Evolutionary conservation across 2,797 vertebrate genomes (phyloP), one percentile per base, ranked within the genome.

Genomic region (Acropternis orthonyx): DNA sequence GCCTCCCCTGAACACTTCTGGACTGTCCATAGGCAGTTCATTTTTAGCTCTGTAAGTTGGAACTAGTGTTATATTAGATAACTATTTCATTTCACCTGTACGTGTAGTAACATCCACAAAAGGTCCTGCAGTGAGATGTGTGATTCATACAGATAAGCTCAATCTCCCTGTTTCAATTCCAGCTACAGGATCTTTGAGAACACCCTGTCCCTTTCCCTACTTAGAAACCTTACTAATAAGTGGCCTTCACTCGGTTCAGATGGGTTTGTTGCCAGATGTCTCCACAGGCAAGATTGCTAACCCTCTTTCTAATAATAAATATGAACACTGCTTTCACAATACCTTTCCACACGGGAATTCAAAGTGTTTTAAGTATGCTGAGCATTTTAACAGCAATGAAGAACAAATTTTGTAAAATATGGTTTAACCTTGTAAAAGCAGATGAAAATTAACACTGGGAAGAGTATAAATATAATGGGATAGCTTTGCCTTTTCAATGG

Each of bases 221-320:
- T 77, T 84, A 94, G 83, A 91, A 89, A 67, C 58, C 22, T 82
- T 88, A 62, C 86, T 87, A 88, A 51, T 51, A 76, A 91, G 85
- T 77, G 84, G 82, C 79, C 77, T 65, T 51, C 2, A 13, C 73
- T 95, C 80, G 14, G 48, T 66, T 95, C 66, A 43, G 72, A 88
- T 66, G 73, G 28, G 61, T 95, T 89, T 80, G 66, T 66, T 96
- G 88, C 95, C 95, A 96, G 93, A 94, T 91, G 82, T 81, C 73
- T 96, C 82, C 55, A 67, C 89, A 93, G 72, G 62, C 85, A 93
- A 88, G 81, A 84, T 10, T 93, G 77, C 82, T 95, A 95, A 85
- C 79, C 71, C 65, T 89, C 94, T 85, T 88, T 92, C 85, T 93
- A 91, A 86, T 75, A 79, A 95, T 94, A 93, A 93, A 92, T 72